phyloP scores from a whole-genome alignment of 2,797 vertebrate genomes.

The Acanthiza pusilla region DNA sequence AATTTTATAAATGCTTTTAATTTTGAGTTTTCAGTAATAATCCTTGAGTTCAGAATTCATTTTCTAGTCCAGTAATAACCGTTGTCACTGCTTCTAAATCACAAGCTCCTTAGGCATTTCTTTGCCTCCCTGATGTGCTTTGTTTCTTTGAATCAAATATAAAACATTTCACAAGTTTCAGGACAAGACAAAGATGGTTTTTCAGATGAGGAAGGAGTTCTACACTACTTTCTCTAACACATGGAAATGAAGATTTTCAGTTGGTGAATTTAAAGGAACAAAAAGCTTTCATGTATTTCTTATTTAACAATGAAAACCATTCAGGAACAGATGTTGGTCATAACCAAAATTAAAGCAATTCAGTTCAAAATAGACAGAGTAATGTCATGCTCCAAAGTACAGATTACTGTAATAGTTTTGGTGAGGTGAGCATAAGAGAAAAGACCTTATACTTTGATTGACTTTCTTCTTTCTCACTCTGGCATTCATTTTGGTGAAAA shows the following conservation, averaged over 20 bases:
- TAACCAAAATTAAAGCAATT: constrained; percentile 10
- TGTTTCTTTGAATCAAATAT: constrained; percentile 10
- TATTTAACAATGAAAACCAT: constrained; percentile 19
- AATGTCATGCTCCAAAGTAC: background rate
- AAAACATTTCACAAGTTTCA: constrained; percentile 24
- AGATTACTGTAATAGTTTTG: background rate
- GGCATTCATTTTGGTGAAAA: constrained; percentile 19
- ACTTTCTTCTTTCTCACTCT: background rate
- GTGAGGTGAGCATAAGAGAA: background rate
- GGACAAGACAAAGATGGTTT: constrained; percentile 9
- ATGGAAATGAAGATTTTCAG: background rate
- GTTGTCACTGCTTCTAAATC: constrained; percentile 1
- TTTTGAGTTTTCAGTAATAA: constrained; percentile 14
- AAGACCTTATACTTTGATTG: background rate
- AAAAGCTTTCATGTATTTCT: constrained; percentile 1
- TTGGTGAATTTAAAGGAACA: constrained; percentile 11
- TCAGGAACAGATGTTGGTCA: constrained; percentile 16
- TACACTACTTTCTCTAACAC: background rate
- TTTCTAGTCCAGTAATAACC: background rate
- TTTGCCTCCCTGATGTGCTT: constrained; percentile 3
- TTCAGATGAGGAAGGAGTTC: background rate
- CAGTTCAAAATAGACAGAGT: background rate
- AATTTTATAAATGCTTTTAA: background rate
- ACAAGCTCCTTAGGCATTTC: constrained; percentile 14
- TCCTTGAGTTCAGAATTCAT: background rate